A percentile compares a stretch with the other conserved stretches of the same genome.
Conservation (phyloP, 2,888 invertebrate species). For the Agelastica alni region DNA sequence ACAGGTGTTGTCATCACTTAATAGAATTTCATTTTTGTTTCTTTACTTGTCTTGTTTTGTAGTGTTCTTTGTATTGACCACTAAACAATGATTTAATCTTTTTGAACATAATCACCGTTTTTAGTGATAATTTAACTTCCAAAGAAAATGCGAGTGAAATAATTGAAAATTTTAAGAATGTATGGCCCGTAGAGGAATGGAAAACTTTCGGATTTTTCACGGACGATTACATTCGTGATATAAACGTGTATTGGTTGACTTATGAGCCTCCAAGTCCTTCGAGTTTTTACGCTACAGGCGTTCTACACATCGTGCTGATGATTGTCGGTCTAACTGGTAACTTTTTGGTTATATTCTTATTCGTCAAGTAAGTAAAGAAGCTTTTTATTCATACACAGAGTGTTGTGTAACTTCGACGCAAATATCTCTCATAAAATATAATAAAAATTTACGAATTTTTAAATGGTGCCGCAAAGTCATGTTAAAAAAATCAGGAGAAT, state of each 20-base stretch:
- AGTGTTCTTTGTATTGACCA: too few relatives aligned
- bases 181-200: conserved; percentile 59
- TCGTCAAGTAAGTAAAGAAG: conserved; percentile 66
- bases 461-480: too few relatives aligned
- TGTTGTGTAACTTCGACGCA: too few relatives aligned
- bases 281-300: conserved; percentile 65
- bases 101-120: too few relatives aligned
- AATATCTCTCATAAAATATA: too few relatives aligned
- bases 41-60: too few relatives aligned
- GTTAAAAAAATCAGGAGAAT: too few relatives aligned
- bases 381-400: too few relatives aligned
- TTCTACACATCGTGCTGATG: conserved; percentile 66
- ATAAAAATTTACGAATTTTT: too few relatives aligned
- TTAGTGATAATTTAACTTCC: background rate
- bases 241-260: conserved; percentile 74
- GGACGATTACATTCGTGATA: conserved; percentile 62
- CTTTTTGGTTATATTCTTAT: conserved; percentile 72
- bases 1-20: too few relatives aligned
- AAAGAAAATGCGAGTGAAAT: conserved; percentile 21
- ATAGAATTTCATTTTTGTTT: too few relatives aligned
- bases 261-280: conserved; percentile 66
- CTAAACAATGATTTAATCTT: too few relatives aligned
- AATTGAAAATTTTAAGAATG: conserved; percentile 43
- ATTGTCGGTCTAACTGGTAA: conserved; percentile 73
- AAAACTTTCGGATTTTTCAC: conserved; percentile 61